A percentile compares a stretch with the other conserved stretches of the same genome.
phyloP scores from a whole-genome alignment of 64 coral and sea anemone genomes.

The Acropora tenuis region DNA sequence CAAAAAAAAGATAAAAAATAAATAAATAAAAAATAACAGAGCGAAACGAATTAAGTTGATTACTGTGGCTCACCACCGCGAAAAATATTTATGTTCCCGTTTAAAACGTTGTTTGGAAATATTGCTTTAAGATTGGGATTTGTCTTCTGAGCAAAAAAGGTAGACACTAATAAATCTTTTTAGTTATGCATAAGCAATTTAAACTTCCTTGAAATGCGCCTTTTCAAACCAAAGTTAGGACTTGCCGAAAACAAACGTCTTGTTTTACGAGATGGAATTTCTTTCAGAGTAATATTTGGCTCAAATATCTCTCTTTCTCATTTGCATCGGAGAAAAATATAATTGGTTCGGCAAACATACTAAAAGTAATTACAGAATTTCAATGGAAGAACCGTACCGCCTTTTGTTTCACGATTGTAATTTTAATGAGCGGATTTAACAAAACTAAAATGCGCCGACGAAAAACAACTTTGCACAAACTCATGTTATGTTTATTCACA shows the following conservation, averaged over 20 bases:
- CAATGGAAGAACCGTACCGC: not conserved
- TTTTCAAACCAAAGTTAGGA: too few relatives aligned
- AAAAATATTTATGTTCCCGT: not conserved
- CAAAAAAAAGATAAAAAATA: not conserved
- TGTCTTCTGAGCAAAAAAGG: too few relatives aligned
- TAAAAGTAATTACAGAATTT: slow-evolving; percentile 23
- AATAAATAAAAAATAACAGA: too few relatives aligned
- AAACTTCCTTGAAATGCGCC: not conserved
- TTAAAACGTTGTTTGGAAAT: not conserved
- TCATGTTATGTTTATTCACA: slow-evolving; percentile 31
- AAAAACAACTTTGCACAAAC: not conserved
- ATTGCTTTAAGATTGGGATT: too few relatives aligned
- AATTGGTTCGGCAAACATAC: slow-evolving; percentile 31
- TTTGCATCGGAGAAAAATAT: not conserved
- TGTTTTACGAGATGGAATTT: not conserved
- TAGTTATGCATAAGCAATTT: too few relatives aligned
- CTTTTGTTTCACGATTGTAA: slow-evolving; percentile 22
- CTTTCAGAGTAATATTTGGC: not conserved
- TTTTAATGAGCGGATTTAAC: not conserved
- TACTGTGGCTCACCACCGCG: not conserved
- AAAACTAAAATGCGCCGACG: not conserved
- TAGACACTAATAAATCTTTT: too few relatives aligned
- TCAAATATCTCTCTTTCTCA: not conserved
- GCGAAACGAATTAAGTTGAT: not conserved
- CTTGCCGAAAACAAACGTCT: not conserved